Percentiles rank a stretch among this genome's conserved stretches.
These are phyloP conservation scores for Synanceia verrucosa DNA, from an alignment of 2,797 vertebrate species.

Conservation along the genomic window DNA sequence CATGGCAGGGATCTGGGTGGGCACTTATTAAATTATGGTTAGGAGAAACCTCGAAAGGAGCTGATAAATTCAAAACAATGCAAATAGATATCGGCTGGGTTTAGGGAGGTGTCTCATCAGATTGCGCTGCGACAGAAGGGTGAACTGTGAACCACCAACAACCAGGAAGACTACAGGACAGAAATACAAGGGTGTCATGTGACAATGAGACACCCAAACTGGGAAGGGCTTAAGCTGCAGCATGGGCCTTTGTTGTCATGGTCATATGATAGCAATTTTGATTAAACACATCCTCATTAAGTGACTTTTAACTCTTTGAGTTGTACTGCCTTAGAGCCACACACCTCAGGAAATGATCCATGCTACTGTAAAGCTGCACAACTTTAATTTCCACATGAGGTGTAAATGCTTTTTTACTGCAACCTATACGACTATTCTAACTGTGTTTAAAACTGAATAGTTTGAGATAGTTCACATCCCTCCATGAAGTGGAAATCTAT, in stretches of 20 bases:
- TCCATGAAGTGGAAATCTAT: conserved; percentile 5
- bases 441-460: conserved; percentile 6
- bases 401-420: conserved; percentile 17
- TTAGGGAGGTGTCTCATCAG: conserved; percentile 24
- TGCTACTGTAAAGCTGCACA: conserved; percentile 59
- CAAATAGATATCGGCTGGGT: conserved; percentile 10
- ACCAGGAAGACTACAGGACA: conserved; percentile 71
- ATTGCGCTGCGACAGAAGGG: conserved; percentile 38
- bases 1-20: conserved; percentile 35
- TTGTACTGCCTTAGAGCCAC: conserved; percentile 33
- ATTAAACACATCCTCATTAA: conserved; percentile 36
- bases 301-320: conserved; percentile 38
- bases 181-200: conserved; percentile 53
- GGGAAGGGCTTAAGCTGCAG: conserved; percentile 58
- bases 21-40: conserved; percentile 20
- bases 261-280: conserved; percentile 48
- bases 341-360: conserved; percentile 36
- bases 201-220: conserved; percentile 51
- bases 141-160: conserved; percentile 48
- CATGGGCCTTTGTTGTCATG: conserved; percentile 47
- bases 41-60: conserved; percentile 6
- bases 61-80: conserved; percentile 29
- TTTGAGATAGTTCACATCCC: conserved; percentile 32
- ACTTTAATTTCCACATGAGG: conserved; percentile 38
- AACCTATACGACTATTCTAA: conserved; percentile 7